Conservation (phyloP, 2,113 vertebrate genomes). For the Brienomyrus longianalis region DNA sequence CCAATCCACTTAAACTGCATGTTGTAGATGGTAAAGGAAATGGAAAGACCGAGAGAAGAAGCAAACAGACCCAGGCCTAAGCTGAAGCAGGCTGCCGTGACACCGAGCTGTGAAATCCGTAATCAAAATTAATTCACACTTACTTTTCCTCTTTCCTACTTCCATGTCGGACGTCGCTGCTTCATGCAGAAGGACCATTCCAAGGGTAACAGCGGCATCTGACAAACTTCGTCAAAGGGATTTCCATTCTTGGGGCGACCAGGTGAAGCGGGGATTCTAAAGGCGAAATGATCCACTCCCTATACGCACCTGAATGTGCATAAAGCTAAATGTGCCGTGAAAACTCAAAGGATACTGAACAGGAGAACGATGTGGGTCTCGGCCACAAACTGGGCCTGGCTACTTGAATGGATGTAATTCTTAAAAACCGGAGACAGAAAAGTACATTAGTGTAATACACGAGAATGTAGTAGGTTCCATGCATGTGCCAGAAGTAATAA, state of each 20-base stretch:
- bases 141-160: constrained; percentile 89
- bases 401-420: constrained; percentile 97
- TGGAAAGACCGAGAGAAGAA: background rate
- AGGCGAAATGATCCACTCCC: background rate
- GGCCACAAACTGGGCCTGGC: constrained; percentile 96
- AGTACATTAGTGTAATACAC: background rate
- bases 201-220: constrained; percentile 90
- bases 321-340: background rate
- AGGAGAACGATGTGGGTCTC: constrained; percentile 96
- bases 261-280: background rate
- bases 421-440: constrained; percentile 39
- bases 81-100: background rate
- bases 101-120: background rate
- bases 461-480: background rate
- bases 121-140: constrained; percentile 35
- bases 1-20: background rate
- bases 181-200: constrained; percentile 90
- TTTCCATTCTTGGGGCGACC: background rate
- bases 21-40: background rate
- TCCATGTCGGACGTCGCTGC: constrained; percentile 90
- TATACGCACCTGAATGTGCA: background rate
- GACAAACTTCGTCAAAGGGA: constrained; percentile 61
- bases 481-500: background rate
- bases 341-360: constrained; percentile 90
- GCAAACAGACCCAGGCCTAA: background rate